Conservation (phyloP, 2,113 vertebrate species). For the Pitta sordida region DNA sequence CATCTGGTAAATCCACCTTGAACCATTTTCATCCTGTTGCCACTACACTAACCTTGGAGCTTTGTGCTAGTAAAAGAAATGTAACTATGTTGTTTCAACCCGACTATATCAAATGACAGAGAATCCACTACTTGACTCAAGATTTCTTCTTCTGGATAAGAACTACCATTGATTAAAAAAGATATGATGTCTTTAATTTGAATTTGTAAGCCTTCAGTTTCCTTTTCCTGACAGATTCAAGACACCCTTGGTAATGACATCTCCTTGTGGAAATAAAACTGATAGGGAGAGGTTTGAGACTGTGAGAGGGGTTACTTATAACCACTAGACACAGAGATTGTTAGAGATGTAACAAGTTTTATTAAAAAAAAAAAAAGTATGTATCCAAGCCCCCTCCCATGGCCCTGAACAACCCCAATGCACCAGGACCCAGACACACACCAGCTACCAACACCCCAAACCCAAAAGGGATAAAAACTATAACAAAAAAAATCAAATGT, state of each 20-base stretch:
- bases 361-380: no score
- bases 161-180: not conserved
- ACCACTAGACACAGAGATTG: no score
- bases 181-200: not conserved
- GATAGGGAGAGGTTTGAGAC: no score
- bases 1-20: not conserved
- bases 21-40: not conserved
- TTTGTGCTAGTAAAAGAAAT: not conserved
- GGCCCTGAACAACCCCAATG: no score
- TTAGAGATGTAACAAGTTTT: no score
- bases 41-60: not conserved
- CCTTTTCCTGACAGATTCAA: not conserved
- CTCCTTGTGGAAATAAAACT: not conserved
- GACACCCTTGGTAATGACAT: not conserved
- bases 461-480: no score
- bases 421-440: no score
- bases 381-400: no score
- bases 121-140: not conserved
- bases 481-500: not conserved
- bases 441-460: no score
- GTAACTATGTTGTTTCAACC: not conserved
- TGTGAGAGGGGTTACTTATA: no score
- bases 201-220: not conserved
- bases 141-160: not conserved
- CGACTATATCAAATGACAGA: not conserved